phyloP scores from a whole-genome alignment of 2,113 vertebrate species.

The Chlamydotis undulata region DNA sequence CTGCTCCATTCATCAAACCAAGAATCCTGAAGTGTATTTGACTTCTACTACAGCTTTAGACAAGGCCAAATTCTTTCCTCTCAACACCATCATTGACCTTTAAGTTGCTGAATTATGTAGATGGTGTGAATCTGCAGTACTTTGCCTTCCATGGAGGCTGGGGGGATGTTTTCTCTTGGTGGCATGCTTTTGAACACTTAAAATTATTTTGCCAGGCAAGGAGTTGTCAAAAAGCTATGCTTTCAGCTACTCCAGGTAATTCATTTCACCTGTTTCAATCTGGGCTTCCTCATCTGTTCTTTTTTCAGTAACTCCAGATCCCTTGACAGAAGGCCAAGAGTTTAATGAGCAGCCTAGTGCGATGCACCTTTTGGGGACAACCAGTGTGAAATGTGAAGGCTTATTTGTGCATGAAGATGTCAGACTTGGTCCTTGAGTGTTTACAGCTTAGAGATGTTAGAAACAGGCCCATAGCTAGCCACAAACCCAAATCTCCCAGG shows the following conservation, averaged over 20 bases:
- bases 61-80: neutral
- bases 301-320: neutral
- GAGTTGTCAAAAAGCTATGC: neutral
- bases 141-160: neutral
- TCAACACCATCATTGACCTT: neutral
- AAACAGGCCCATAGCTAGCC: neutral
- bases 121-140: neutral
- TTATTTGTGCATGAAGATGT: neutral
- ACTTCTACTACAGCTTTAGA: neutral
- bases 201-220: neutral
- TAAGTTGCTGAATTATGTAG: neutral
- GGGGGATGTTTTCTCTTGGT: neutral
- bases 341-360: neutral
- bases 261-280: neutral
- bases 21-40: neutral
- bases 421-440: neutral
- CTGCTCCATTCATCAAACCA: neutral
- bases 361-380: neutral
- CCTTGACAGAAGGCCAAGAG: neutral
- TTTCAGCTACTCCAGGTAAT: neutral
- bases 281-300: neutral
- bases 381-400: neutral
- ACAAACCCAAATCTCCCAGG: neutral
- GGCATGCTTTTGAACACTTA: neutral
- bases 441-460: neutral